phyloP scores from a whole-genome alignment of 2,888 invertebrate genomes.

The Eupithecia inturbata region DNA sequence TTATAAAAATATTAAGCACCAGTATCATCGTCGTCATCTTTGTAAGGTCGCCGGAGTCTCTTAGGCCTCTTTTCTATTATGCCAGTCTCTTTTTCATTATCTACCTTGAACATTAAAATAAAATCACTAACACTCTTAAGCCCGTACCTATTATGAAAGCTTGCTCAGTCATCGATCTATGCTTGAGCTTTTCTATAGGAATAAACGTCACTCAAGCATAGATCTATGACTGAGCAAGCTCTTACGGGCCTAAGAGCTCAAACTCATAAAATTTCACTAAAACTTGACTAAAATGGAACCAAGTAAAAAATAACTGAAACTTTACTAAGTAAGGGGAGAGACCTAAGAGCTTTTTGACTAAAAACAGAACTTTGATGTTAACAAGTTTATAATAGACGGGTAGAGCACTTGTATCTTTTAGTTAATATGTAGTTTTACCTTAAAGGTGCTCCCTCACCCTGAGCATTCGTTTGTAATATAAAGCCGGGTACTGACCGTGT shows the following conservation, averaged over 20 bases:
- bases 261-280: background rate
- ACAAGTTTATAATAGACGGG: slow-evolving; percentile 12
- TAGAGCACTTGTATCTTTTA: background rate
- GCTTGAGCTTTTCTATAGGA: too few species aligned
- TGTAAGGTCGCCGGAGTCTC: too few species aligned
- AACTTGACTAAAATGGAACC: slow-evolving; percentile 1
- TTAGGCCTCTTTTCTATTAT: too few species aligned
- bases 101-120: background rate
- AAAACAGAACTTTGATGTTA: slow-evolving; percentile 8
- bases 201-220: too few species aligned
- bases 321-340: slow-evolving; percentile 59
- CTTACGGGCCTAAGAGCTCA: too few species aligned
- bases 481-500: too few species aligned
- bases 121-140: background rate
- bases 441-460: background rate
- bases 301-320: slow-evolving; percentile 6
- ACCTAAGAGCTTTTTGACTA: slow-evolving; percentile 24
- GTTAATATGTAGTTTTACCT: background rate
- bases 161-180: too few species aligned
- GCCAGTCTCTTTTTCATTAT: too few species aligned
- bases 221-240: too few species aligned
- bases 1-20: too few species aligned
- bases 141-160: too few species aligned
- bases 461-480: background rate
- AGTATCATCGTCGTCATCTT: too few species aligned